Base-by-base conservation (phyloP, 1,140 invertebrate genomes). In the Scylla paramamosain region DNA sequence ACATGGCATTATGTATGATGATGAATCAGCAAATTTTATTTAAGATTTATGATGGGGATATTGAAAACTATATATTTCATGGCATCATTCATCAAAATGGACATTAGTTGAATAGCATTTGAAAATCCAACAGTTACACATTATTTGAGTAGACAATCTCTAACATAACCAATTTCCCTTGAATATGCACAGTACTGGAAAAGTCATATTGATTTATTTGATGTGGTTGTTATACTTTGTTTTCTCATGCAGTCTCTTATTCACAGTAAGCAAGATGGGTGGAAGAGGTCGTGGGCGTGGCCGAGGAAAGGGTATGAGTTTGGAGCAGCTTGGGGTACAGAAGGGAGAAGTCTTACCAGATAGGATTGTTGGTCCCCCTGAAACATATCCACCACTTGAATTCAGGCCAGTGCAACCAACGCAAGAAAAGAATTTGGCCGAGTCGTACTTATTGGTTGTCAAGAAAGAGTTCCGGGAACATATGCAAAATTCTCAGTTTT, bases 291-390 rank as follows among this genome's bases (percentile, higher is more conserved):
- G 92, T 46, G 94, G 94, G 20, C 77, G 97, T 96, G 97, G 97
- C 16, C 97, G 97, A 96, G 97, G 97, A 8, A 97, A 97, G 82
- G 96, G 97, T 4, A 96, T 96, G 88, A 96, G 96, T n/a, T 97
- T 97, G 2, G 98, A 98, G 96, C 97, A 98, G 94, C 96, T 98
- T 87, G 98, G 98, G 2, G 97, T 98, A 93, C 96, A 97, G 0
- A 97, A 97, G 93, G 97, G 97, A 92, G 98, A 98, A 96, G 96
- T 97, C 32, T 96, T 98, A 28, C 97, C 98, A 31, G 97, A 97
- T 3, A 97, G 98, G 67, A 97, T 97, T 28, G 97, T 97, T 1
- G 97, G 98, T 96, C 98, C 98, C 87, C 98, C 98, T 12, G 97
- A 97, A 77, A 97, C 98, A 46, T 98, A 98, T 97, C 98, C 98